Evolutionary conservation across 2,113 vertebrate genomes (phyloP), one percentile per base, ranked within the genome.

Genomic region (Corvus hawaiiensis): DNA sequence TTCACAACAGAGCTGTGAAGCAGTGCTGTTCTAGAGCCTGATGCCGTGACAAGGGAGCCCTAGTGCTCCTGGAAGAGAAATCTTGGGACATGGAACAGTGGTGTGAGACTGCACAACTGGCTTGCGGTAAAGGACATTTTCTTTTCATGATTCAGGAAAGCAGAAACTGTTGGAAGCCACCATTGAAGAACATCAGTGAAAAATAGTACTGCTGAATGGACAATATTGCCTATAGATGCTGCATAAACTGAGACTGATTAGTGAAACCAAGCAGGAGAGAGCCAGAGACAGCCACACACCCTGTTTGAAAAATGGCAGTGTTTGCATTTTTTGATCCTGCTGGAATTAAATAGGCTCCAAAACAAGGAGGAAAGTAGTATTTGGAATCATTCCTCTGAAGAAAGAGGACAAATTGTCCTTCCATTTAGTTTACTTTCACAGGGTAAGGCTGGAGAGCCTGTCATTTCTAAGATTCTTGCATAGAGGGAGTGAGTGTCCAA

Each of bases 41-140:
- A 39, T 52, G 43, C 16, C 1, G 1, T 2, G 8, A 39, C 1
- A 4, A 55, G 13, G 26, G 49, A 88, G 33, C 11, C 18, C 7
- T 12, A 11, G 49, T 1, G 5, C 13, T 79, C 13, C 78, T 81
- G 37, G 63, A 56, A 82, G 58, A 89, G 39, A 63, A 55, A 30
- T 28, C 14, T 32, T 1, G 0, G 55, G 15, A 22, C 0, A 0
- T 58, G 37, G 35, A 84, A 23, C 21, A 20, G 35, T 51, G 56
- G 1, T 78, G 22, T 51, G 43, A 61, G 19, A 13, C 32, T 35
- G 12, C 37, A 41, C 21, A 77, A 6, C 30, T 4, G 4, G 6
- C 19, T 39, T 27, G 24, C 33, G 58, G 24, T 3, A 3, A 52
- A 92, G 37, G 13, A 30, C 4, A 6, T 82, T 84, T 79, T 71